Conservation (phyloP, 2,888 invertebrate genomes). For the Imbricaverruca yamaguchii region DNA sequence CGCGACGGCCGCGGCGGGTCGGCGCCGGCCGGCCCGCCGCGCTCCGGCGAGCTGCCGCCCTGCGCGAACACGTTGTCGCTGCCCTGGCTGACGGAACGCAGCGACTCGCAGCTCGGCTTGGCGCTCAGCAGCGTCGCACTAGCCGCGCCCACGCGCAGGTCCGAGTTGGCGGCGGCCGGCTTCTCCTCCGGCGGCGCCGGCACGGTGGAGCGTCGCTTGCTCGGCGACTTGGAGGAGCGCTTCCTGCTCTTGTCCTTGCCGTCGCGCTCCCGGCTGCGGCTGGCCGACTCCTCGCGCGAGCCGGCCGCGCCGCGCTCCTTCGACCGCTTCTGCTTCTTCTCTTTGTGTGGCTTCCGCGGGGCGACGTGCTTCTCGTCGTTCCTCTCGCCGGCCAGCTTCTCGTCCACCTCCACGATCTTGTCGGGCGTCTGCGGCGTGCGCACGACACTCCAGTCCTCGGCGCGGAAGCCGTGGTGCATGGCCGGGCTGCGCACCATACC, state of each 20-base stretch:
- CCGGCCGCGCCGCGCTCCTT: conserved; percentile 26
- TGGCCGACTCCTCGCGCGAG: background rate
- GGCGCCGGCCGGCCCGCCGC: background rate
- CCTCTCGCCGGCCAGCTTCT: conserved; percentile 27
- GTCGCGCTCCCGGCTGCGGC: background rate
- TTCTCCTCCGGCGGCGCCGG: background rate
- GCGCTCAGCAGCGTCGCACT: background rate
- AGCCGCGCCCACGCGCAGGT: conserved; percentile 4
- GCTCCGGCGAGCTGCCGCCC: conserved; percentile 39
- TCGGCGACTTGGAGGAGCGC: background rate
- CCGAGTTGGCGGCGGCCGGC: background rate
- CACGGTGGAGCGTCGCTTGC: background rate
- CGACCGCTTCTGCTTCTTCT: conserved; percentile 30
- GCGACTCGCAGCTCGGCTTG: conserved; percentile 62
- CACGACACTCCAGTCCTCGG: conserved; percentile 38
- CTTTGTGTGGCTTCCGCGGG: conserved; percentile 27
- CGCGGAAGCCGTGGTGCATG: conserved; percentile 40
- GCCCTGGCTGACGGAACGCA: conserved; percentile 81
- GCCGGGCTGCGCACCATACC: conserved; percentile 42
- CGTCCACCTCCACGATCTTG: conserved; percentile 29
- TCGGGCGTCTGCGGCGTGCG: conserved; percentile 37
- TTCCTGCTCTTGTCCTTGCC: background rate
- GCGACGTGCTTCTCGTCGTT: conserved; percentile 26
- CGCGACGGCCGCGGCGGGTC: background rate
- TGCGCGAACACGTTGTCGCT: conserved; percentile 79